These are phyloP conservation scores for Crotalus tigris DNA, from an alignment of 2,113 vertebrate species.

Conservation along the genomic window DNA sequence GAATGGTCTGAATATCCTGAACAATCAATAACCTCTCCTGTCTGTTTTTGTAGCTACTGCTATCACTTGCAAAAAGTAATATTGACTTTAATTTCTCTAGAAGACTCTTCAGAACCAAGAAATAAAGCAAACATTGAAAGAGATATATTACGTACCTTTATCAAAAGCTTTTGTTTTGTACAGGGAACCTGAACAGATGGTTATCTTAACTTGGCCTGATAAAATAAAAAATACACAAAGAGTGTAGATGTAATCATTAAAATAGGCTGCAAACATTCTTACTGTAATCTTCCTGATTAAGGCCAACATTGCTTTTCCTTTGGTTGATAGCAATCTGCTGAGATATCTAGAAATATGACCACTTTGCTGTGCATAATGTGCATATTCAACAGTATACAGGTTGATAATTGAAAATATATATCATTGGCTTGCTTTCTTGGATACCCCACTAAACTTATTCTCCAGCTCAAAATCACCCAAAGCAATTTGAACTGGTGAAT, in stretches of 20 bases:
- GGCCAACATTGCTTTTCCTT: neutral
- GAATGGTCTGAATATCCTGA: neutral
- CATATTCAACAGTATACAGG: neutral
- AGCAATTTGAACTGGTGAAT: neutral
- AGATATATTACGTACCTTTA: neutral
- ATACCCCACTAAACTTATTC: neutral
- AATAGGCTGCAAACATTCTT: neutral
- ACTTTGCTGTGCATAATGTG: neutral
- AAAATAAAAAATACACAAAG: neutral
- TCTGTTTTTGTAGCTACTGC: neutral
- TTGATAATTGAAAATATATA: neutral
- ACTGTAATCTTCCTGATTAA: neutral
- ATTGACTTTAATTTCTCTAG: neutral
- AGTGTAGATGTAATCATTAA: neutral
- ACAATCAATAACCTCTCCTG: neutral
- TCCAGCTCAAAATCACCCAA: neutral
- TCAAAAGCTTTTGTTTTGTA: neutral
- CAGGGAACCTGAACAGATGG: neutral
- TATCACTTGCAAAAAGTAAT: neutral
- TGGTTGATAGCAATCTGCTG: neutral
- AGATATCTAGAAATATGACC: neutral
- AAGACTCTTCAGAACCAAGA: neutral
- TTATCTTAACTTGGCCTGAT: neutral
- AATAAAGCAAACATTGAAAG: neutral
- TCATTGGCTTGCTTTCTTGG: neutral